A percentile compares a stretch with the other conserved stretches of the same genome.
Evolutionary conservation across 1,140 invertebrate genomes (phyloP).

Genomic region (Episyrphus balteatus): DNA sequence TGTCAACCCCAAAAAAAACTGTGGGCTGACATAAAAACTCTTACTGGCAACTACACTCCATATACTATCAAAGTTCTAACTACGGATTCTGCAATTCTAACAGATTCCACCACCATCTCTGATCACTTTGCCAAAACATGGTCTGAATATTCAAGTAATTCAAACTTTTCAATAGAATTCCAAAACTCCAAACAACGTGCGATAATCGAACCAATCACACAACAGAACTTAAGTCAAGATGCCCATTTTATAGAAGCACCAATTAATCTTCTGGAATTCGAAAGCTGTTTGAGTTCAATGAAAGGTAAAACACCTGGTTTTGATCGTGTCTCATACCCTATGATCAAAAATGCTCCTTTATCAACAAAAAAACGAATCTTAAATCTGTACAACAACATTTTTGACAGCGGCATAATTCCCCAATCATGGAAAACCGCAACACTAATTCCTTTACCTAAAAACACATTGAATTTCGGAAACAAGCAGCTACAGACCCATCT

Average conservation of each 20-base stretch:
- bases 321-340: conserved; percentile 5
- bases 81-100: neutral
- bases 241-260: neutral
- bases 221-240: neutral
- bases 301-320: conserved; percentile 6
- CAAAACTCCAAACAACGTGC: neutral
- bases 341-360: conserved; percentile 4
- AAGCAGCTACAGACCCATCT: conserved; percentile 1
- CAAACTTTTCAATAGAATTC: conserved; percentile 3
- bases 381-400: conserved; percentile 2
- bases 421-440: conserved; percentile 4
- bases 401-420: neutral
- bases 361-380: neutral
- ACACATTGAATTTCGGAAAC: conserved; percentile 7
- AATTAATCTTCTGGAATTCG: conserved; percentile 1
- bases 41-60: conserved; percentile 1
- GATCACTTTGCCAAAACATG: conserved; percentile 6
- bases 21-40: conserved; percentile 5
- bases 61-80: conserved; percentile 1
- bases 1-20: conserved; percentile 1
- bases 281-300: neutral
- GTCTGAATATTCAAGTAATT: conserved; percentile 3
- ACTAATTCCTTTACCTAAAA: conserved; percentile 5
- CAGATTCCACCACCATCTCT: conserved; percentile 1
- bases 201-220: neutral